Evolutionary conservation across 2,888 invertebrate species (phyloP), one percentile per base, ranked within the genome.

Genomic region (Oscheius sp.): DNA sequence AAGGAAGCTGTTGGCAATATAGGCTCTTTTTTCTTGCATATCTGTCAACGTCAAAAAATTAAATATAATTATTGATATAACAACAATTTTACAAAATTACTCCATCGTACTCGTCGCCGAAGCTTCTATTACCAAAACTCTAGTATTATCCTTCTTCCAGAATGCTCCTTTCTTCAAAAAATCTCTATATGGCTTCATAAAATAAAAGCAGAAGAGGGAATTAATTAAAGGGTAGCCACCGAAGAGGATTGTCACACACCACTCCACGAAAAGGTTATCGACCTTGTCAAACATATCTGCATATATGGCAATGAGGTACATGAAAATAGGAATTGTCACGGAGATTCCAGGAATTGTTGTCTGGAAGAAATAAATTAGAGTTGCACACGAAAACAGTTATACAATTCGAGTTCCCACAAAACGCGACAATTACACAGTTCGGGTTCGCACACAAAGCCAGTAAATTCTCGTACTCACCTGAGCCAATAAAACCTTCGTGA

Each of bases 151-250:
- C 36, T 14, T 8, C 8, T 36, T 36, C 12, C 8, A 50, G 50
- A 26, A 24, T 12, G 9, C 41, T 8, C 28, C 50, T 8, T 2
- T 12, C 41, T 17, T 12, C 54, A 33, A 12, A 20, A 30, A 51
- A 28, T 54, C 54, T 33, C 33, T 30, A 17, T 54, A 54, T 17
- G 54, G 54, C 17, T 54, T 54, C 54, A 54, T 54, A 22, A 32
- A 54, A 33, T 20, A 54, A 17, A 54, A 33, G 32, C 54, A 54
- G 20, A 54, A 54, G 5, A 20, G n/a, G 5, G 54, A 32, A 20
- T 54, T 54, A 36, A 54, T 9, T 5, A 33, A 4, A 9, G 54
- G 54, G 36, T 54, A 54, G 32, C 32, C 33, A 17, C 54, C 54
- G 20, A 54, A 17, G n/a, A 36, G n/a, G 12, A 54, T 17, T 2